A percentile compares a stretch with the other conserved stretches of the same genome.
Evolutionary conservation across 2,888 invertebrate species (phyloP).

Genomic region (Trissonchulus latispiculum): DNA sequence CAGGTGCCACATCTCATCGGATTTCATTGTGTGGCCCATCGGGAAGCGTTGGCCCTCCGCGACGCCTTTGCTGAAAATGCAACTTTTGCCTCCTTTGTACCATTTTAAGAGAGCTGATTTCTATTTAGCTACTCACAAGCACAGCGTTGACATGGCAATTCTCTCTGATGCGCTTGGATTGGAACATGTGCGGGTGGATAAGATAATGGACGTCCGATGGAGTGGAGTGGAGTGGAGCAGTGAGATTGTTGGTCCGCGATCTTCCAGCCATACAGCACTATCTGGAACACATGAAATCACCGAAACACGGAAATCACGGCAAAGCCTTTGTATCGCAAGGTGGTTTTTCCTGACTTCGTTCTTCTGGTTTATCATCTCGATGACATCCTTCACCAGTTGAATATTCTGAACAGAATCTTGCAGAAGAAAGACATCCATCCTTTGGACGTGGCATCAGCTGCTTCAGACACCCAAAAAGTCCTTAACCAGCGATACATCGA

Average conservation of each 20-base stretch:
- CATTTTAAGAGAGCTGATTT: no score
- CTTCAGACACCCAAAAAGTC: not conserved
- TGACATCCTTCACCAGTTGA: not conserved
- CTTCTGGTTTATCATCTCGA: not conserved
- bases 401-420: not conserved
- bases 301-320: slow-evolving; percentile 1
- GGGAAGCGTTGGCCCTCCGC: not conserved
- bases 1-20: not conserved
- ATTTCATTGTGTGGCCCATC: slow-evolving; percentile 2
- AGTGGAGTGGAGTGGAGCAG: not conserved
- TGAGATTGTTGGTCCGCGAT: not conserved
- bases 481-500: not conserved
- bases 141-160: not conserved
- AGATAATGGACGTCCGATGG: not conserved
- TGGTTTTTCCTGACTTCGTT: not conserved
- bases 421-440: slow-evolving; percentile 4
- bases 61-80: not conserved
- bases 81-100: no score
- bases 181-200: not conserved
- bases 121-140: not conserved
- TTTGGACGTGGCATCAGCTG: not conserved
- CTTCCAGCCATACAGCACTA: not conserved
- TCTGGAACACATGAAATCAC: not conserved
- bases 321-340: not conserved
- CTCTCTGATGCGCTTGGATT: not conserved